Evolutionary conservation across 2,113 vertebrate species (phyloP).

Genomic region (Bubo blakistoni): DNA sequence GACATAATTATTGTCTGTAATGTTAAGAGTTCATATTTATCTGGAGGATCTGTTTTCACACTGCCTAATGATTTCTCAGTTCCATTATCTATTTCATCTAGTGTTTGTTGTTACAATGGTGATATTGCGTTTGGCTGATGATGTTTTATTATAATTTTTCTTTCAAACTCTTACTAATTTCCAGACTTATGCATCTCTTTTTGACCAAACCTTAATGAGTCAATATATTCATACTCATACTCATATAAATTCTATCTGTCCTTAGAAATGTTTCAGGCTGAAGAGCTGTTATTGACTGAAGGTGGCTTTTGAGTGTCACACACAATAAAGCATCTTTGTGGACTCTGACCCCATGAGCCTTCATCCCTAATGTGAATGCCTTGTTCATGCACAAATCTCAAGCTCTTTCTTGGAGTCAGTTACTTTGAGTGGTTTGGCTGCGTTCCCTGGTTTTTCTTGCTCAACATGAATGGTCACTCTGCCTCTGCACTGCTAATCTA

Average conservation of each 20-base stretch:
- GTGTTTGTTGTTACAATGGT: background rate
- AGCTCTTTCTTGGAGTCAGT: background rate
- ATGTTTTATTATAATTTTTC: background rate
- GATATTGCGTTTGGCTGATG: conserved; percentile 2
- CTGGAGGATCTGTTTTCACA: background rate
- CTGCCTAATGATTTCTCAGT: conserved; percentile 14
- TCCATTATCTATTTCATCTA: conserved; percentile 19
- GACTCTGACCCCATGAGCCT: background rate
- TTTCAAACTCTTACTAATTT: conserved; percentile 25
- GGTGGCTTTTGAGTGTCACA: background rate
- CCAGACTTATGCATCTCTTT: background rate
- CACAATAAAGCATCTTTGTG: background rate
- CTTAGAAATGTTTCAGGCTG: background rate
- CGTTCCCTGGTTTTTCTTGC: background rate
- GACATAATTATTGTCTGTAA: background rate
- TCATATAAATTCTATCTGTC: background rate
- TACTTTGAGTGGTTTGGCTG: background rate
- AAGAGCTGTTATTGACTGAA: background rate
- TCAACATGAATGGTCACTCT: background rate
- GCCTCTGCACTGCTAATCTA: background rate
- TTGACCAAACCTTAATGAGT: background rate
- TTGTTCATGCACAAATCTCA: background rate
- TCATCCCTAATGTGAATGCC: background rate
- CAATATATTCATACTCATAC: background rate
- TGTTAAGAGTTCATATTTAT: background rate